These are phyloP conservation scores for Zonitis immaculata DNA, from an alignment of 2,888 invertebrate genomes.

Conservation along the genomic window DNA sequence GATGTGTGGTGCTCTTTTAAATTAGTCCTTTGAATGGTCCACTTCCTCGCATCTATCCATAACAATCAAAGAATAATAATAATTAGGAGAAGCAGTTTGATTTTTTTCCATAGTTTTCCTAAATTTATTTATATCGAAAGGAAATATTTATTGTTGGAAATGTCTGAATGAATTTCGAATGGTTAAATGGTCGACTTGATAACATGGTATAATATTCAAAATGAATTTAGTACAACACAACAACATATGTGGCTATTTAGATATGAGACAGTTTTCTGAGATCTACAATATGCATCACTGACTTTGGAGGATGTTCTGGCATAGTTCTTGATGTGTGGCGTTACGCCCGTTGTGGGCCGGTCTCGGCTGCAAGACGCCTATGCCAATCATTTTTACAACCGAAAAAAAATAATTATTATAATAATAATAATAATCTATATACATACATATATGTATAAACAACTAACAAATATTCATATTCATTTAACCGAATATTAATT, in stretches of 20 bases:
- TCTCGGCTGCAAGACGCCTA: conserved; percentile 34
- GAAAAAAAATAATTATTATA: not conserved
- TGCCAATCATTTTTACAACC: conserved; percentile 12
- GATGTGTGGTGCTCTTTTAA: conserved; percentile 27
- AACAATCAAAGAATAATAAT: not conserved
- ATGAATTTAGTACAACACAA: conserved; percentile 6
- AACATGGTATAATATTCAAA: conserved; percentile 16
- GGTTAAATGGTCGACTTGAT: conserved; percentile 12
- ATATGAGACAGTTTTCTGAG: conserved; percentile 33
- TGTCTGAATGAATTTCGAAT: not conserved
- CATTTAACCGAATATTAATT: too few species aligned
- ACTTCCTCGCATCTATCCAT: not conserved
- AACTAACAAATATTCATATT: conserved; percentile 7
- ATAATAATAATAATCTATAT: too few species aligned
- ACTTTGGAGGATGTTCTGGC: conserved; percentile 35
- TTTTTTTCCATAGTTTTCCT: too few species aligned
- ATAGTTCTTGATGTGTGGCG: conserved; percentile 34
- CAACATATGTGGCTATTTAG: conserved; percentile 17
- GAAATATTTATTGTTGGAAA: not conserved
- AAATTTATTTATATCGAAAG: not conserved
- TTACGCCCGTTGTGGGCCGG: conserved; percentile 37
- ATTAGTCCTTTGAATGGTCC: conserved; percentile 14
- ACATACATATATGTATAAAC: conserved; percentile 6
- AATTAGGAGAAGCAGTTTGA: too few species aligned
- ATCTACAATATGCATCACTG: conserved; percentile 30